Evolutionary conservation across 37 sponge, comb jelly and placozoan genomes (phyloP).

Genomic region (Aphrocallistes beatrix): DNA sequence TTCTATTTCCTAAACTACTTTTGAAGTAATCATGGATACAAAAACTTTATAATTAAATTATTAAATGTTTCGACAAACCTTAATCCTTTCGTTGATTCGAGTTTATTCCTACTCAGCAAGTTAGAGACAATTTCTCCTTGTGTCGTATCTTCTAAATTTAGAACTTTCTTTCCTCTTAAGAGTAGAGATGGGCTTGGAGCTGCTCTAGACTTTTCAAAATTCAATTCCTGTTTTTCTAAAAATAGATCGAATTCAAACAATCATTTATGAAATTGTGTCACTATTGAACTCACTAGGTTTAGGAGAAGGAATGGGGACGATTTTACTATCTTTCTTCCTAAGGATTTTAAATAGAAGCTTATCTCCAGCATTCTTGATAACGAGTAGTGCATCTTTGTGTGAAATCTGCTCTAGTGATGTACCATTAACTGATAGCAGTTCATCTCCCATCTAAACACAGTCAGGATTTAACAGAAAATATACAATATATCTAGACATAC

Average conservation of each 20-base stretch:
- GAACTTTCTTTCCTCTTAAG: neutral
- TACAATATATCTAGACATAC: no score
- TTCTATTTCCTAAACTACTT: no score
- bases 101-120: neutral
- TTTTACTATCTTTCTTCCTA: neutral
- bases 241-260: neutral
- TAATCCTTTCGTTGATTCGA: neutral
- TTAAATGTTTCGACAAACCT: neutral
- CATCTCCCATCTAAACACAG: neutral
- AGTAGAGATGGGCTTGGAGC: neutral
- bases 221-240: neutral
- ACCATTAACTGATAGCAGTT: neutral
- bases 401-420: neutral
- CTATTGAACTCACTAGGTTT: neutral
- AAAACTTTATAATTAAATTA: neutral
- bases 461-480: no score
- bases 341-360: neutral
- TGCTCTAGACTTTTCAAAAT: no score
- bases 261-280: no score
- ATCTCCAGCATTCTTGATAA: neutral
- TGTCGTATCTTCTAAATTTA: neutral
- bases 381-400: constrained; percentile 1
- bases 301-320: neutral
- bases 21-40: no score
- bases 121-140: neutral